A percentile compares a stretch with the other conserved stretches of the same genome.
phyloP scores from a whole-genome alignment of 2,113 vertebrate species.

The Cynoglossus semilaevis region DNA sequence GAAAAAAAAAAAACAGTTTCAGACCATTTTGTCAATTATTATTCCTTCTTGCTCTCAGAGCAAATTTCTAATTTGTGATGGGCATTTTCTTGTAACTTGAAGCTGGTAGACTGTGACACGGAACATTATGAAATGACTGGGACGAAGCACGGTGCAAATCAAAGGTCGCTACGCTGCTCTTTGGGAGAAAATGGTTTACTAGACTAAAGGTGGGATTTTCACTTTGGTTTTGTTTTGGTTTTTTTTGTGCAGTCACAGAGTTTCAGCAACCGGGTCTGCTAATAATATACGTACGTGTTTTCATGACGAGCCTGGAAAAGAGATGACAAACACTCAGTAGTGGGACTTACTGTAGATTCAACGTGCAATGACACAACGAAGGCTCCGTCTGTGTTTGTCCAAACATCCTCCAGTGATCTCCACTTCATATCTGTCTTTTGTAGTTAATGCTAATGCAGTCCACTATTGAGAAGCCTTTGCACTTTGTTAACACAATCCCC shows the following conservation, averaged over 20 bases:
- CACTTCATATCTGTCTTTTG: constrained; percentile 56
- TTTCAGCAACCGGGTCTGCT: constrained; percentile 2
- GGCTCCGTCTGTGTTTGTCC: constrained; percentile 43
- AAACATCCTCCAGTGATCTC: constrained; percentile 57
- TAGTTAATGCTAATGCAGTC: constrained; percentile 25
- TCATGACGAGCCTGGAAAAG: no score
- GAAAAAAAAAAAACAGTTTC: constrained; percentile 51
- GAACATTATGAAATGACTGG: constrained; percentile 46
- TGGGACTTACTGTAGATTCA: constrained; percentile 55
- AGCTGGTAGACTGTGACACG: constrained; percentile 6
- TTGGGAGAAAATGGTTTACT: constrained; percentile 7
- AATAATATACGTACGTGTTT: no score
- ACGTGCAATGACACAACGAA: constrained; percentile 41
- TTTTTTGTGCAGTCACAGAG: not conserved
- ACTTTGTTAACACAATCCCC: constrained; percentile 56
- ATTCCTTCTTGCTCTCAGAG: constrained; percentile 30
- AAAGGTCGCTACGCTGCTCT: not conserved
- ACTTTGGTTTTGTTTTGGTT: constrained; percentile 5
- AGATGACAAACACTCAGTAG: no score
- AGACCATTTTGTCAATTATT: constrained; percentile 51
- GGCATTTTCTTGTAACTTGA: constrained; percentile 25
- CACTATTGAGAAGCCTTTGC: constrained; percentile 32
- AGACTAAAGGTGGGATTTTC: constrained; percentile 15
- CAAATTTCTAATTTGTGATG: constrained; percentile 47
- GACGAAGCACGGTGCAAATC: constrained; percentile 20